phyloP scores from a whole-genome alignment of 2,113 vertebrate genomes.

The Thalassarche chlororhynchos region DNA sequence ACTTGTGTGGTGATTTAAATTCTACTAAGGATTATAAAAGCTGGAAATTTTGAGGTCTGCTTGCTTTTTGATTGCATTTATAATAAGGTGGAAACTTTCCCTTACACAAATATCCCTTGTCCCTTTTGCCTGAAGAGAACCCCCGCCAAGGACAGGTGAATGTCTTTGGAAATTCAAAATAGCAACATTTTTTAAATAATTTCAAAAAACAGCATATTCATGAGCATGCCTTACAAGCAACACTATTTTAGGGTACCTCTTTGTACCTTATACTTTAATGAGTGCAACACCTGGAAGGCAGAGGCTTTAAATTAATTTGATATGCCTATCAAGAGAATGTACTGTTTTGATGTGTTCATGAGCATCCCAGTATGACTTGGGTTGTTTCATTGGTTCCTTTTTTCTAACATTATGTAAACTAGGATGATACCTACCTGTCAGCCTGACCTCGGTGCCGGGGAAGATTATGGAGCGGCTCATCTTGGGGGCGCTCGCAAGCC shows the following conservation, averaged over 20 bases:
- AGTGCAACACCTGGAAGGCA: not conserved
- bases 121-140: not conserved
- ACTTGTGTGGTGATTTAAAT: not conserved
- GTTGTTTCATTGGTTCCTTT: not conserved
- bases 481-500: too few species aligned
- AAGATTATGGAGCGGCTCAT: too few species aligned
- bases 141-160: not conserved
- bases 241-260: not conserved
- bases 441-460: too few species aligned
- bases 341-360: not conserved
- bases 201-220: not conserved
- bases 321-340: not conserved
- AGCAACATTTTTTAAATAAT: rapidly evolving
- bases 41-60: not conserved
- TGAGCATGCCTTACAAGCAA: not conserved
- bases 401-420: not conserved
- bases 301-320: not conserved
- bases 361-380: not conserved
- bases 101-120: not conserved
- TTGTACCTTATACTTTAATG: not conserved
- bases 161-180: not conserved
- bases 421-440: not conserved
- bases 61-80: not conserved
- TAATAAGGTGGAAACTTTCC: not conserved
- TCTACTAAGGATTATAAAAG: not conserved